Base-by-base conservation (phyloP, 2,113 vertebrate genomes). In the Aphelocoma coerulescens region DNA sequence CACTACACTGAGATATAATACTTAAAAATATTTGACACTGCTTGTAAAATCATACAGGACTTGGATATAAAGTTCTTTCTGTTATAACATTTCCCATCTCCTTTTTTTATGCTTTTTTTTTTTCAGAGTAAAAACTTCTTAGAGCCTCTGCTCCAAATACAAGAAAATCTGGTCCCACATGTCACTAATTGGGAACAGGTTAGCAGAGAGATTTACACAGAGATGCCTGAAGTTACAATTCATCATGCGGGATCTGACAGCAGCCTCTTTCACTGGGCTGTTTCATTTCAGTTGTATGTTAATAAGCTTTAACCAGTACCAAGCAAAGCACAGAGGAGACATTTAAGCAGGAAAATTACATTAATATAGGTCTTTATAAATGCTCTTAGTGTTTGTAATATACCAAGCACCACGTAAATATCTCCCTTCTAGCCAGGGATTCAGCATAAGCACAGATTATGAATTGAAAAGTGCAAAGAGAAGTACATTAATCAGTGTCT, bases 171-270 rank as follows among this genome's bases (percentile, higher is more conserved):
- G 86, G 69, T 85, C 88, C 93, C 94, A 94, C 65, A 72, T 96
- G 90, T 91, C 89, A 85, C 71, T 98, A 98, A 98, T 97, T 97
- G 95, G 66, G 95, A 97, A 86, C 97, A 98, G 97, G 93, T 96
- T 96, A 90, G 87, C 13, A 57, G 41, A 86, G 65, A 67, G 57
- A 44, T 77, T 95, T 81, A 44, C 80, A 71, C 14, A 95, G 79
- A 81, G 72, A 91, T 80, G 88, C 91, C 83, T 94, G 90, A 89
- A 95, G 88, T 88, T 88, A 75, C 61, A 82, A 69, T 65, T 72
- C 19, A 88, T 94, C 94, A 81, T 65, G 87, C 95, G 93, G 71
- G 78, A 94, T 87, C 84, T 61, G 69, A 94, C 85, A 92, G 52
- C 35, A 19, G 88, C 77, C 43, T 94, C 19, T 86, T 95, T 84